phyloP scores from a whole-genome alignment of 1,140 invertebrate genomes.

The Ostrea denselamellosa region DNA sequence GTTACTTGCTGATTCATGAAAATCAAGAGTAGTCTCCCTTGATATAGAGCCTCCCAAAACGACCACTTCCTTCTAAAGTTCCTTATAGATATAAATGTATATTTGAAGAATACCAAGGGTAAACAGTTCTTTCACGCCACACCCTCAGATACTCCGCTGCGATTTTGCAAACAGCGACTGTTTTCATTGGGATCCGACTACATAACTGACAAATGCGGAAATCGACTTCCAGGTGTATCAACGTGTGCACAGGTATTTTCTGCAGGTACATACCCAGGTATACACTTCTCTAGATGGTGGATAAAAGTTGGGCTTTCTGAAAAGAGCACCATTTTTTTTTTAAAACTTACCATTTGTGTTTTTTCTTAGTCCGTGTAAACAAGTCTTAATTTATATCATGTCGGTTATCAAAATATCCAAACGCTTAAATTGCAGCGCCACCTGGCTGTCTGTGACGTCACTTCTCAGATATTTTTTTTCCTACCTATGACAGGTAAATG shows the following conservation, averaged over 20 bases:
- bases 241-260: slow-evolving; percentile 1
- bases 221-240: slow-evolving; percentile 8
- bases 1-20: no score
- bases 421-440: slow-evolving; percentile 34
- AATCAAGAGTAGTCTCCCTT: not conserved
- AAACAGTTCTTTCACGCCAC: not conserved
- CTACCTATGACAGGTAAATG: not conserved
- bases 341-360: slow-evolving; percentile 5
- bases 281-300: not conserved
- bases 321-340: not conserved
- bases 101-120: not conserved
- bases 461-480: not conserved
- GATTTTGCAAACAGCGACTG: not conserved
- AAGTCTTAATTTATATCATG: slow-evolving; percentile 3
- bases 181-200: not conserved
- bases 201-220: not conserved
- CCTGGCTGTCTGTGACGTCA: slow-evolving; percentile 27
- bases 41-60: not conserved
- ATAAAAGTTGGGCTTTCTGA: not conserved
- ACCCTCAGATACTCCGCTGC: not conserved
- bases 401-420: slow-evolving; percentile 36
- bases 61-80: no score
- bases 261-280: not conserved
- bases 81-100: no score
- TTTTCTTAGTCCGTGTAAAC: not conserved